These are phyloP conservation scores for Halictus quadricinctus DNA, from an alignment of 2,888 invertebrate genomes.

Conservation along the genomic window DNA sequence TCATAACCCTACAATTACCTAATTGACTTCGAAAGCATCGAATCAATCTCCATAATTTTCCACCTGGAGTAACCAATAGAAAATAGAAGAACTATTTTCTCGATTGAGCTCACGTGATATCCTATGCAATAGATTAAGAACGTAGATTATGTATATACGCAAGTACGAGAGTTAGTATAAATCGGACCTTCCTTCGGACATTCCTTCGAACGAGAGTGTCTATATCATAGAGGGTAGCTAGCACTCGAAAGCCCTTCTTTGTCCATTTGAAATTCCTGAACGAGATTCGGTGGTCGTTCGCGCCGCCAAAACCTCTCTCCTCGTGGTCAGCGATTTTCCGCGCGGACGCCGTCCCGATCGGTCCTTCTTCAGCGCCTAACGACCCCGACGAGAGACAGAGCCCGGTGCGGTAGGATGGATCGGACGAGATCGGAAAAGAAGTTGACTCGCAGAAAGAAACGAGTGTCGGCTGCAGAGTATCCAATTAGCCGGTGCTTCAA, in stretches of 20 bases:
- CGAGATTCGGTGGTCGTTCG: background rate
- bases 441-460: constrained; percentile 51
- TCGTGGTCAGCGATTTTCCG: constrained; percentile 29
- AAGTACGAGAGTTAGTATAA: background rate
- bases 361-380: constrained; percentile 8
- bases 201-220: background rate
- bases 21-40: background rate
- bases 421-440: background rate
- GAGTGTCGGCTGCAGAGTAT: constrained; percentile 67
- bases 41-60: background rate
- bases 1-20: too few species aligned
- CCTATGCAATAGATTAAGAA: background rate
- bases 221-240: background rate
- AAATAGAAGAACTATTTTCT: background rate
- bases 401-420: constrained; percentile 3
- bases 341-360: constrained; percentile 25
- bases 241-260: background rate
- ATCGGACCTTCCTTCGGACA: too few species aligned
- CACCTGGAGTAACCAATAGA: background rate
- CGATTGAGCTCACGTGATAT: background rate
- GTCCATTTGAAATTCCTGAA: background rate
- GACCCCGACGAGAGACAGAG: constrained; percentile 19
- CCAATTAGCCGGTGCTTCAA: constrained; percentile 71
- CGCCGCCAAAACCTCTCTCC: background rate
- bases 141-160: background rate